These are phyloP conservation scores for Fulica atra DNA, from an alignment of 2,113 vertebrate species.

Conservation along the genomic window DNA sequence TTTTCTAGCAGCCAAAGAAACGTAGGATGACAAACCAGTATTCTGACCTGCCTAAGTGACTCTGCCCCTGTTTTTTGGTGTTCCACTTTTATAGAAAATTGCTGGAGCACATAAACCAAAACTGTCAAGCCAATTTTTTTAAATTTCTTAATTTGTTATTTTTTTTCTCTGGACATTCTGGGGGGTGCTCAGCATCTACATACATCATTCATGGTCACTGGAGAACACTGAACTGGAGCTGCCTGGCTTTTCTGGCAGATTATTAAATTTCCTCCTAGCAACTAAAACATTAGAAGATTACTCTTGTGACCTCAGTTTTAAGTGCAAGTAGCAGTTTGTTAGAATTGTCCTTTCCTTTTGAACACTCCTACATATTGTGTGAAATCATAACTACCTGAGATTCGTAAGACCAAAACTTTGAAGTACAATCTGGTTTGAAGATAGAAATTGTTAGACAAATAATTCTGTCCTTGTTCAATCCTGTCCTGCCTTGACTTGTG, in stretches of 20 bases:
- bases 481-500: background rate
- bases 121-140: background rate
- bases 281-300: background rate
- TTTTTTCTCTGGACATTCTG: background rate
- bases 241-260: background rate
- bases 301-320: background rate
- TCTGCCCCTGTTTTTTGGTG: background rate
- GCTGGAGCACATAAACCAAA: background rate
- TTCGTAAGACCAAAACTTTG: background rate
- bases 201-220: background rate
- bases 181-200: background rate
- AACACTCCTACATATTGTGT: rapidly evolving
- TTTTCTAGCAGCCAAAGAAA: background rate
- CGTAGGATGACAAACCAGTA: background rate
- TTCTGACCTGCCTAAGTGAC: background rate
- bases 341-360: background rate
- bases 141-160: background rate
- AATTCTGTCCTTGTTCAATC: background rate
- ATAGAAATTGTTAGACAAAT: background rate
- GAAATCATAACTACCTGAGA: background rate
- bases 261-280: background rate
- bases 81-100: background rate
- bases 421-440: background rate
- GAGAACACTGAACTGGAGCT: background rate
- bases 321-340: background rate